Percentiles rank a stretch among this genome's conserved stretches.
Conservation (phyloP, 2,113 vertebrate genomes). For the Trinectes maculatus region DNA sequence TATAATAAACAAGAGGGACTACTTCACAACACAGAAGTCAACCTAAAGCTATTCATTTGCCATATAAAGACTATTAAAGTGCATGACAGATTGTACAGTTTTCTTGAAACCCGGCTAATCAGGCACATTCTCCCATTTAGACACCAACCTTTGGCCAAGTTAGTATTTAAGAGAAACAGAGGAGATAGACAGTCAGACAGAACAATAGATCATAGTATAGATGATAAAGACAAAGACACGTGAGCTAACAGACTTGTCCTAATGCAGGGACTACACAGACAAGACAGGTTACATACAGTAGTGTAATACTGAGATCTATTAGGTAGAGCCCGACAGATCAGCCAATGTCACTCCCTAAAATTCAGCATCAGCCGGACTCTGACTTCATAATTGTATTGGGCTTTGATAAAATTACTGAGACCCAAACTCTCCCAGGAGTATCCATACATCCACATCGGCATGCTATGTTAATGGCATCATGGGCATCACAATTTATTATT, state of each 20-base stretch:
- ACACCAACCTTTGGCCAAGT: conserved; percentile 20
- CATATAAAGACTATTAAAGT: conserved; percentile 13
- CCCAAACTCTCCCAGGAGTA: conserved; percentile 1
- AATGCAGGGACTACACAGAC: conserved; percentile 30
- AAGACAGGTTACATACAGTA: conserved; percentile 24
- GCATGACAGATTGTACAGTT: neutral
- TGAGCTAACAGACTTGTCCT: conserved; percentile 2
- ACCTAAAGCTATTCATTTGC: conserved; percentile 14
- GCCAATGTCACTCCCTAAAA: neutral
- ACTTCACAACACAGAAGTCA: neutral
- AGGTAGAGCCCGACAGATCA: neutral
- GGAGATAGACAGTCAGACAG: conserved; percentile 29
- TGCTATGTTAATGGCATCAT: conserved; percentile 21
- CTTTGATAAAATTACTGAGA: conserved; percentile 7
- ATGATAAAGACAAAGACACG: conserved; percentile 38
- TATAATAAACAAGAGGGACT: neutral
- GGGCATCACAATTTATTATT: conserved; percentile 12
- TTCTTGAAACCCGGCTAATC: conserved; percentile 18
- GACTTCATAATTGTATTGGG: conserved; percentile 2
- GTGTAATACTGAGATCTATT: conserved; percentile 13
- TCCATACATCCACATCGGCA: conserved; percentile 25
- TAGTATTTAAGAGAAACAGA: conserved; percentile 6
- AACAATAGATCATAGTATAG: conserved; percentile 38
- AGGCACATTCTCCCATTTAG: conserved; percentile 5
- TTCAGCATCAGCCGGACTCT: neutral